Evolutionary conservation across 2,797 vertebrate genomes (phyloP).

Genomic region (Hybognathus amarus): DNA sequence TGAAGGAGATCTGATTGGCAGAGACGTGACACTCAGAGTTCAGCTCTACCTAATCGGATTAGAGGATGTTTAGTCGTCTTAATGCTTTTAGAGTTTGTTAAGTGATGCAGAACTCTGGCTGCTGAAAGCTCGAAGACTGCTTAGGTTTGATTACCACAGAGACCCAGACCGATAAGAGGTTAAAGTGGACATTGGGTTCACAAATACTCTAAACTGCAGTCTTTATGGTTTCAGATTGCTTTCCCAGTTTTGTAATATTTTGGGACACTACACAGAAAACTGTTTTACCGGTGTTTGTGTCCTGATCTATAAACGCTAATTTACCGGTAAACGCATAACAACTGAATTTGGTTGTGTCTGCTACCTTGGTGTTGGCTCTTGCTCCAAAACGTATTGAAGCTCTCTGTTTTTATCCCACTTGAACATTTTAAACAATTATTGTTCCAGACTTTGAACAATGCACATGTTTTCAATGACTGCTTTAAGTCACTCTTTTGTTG

Average conservation of each 20-base stretch:
- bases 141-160: neutral
- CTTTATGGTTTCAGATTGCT: neutral
- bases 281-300: too few relatives aligned
- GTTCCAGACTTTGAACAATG: too few relatives aligned
- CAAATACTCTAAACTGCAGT: neutral
- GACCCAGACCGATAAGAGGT: neutral
- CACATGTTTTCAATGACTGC: too few relatives aligned
- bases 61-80: slow-evolving; percentile 1
- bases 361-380: too few relatives aligned
- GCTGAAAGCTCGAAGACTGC: neutral
- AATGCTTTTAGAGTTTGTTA: neutral
- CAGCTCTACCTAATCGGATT: slow-evolving; percentile 6
- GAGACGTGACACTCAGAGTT: neutral
- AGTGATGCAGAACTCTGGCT: neutral
- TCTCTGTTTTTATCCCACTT: too few relatives aligned
- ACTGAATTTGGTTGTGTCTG: too few relatives aligned
- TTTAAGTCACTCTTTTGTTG: too few relatives aligned
- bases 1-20: neutral
- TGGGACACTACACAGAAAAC: neutral
- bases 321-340: too few relatives aligned
- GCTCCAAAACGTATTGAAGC: too few relatives aligned
- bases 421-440: too few relatives aligned
- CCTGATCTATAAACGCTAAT: too few relatives aligned
- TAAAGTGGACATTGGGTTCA: neutral
- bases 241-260: neutral